phyloP scores from a whole-genome alignment of 2,888 invertebrate genomes.

The Steinernema hermaphroditum region DNA sequence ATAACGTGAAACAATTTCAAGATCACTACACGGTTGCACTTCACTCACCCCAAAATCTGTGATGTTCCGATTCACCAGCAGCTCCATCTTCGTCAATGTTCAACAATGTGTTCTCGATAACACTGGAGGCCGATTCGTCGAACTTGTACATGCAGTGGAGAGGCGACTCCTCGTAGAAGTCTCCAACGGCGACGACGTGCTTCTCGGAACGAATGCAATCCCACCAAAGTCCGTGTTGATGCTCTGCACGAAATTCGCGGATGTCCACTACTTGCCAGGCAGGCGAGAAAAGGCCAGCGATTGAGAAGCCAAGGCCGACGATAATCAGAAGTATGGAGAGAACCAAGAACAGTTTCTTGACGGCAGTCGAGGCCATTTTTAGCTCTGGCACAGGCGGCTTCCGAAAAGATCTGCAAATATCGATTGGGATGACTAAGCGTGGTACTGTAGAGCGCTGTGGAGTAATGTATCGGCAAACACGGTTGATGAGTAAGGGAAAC shows the following conservation, averaged over 20 bases:
- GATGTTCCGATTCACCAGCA: constrained; percentile 65
- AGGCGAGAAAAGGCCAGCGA: constrained; percentile 61
- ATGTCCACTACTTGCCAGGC: constrained; percentile 66
- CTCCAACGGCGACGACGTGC: constrained; percentile 65
- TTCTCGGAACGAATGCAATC: constrained; percentile 65
- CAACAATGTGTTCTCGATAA: constrained; percentile 64
- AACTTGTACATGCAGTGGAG: constrained; percentile 66
- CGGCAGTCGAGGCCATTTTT: constrained; percentile 46
- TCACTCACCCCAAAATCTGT: constrained; percentile 58
- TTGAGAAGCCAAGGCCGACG: constrained; percentile 58
- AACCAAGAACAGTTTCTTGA: constrained; percentile 59
- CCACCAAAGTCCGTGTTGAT: constrained; percentile 66
- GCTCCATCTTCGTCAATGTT: constrained; percentile 65
- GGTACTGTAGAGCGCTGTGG: neutral
- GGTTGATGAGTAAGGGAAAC: neutral
- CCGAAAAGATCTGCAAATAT: neutral
- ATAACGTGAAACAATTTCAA: too few species aligned
- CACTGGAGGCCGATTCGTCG: constrained; percentile 63
- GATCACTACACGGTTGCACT: neutral
- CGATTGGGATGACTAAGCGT: neutral
- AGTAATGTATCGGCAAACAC: neutral
- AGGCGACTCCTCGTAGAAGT: constrained; percentile 65
- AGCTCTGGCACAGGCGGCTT: neutral
- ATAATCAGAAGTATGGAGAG: constrained; percentile 62
- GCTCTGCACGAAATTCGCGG: constrained; percentile 62